Base-by-base conservation (phyloP, 2,888 invertebrate genomes). In the Campoplex nolae region DNA sequence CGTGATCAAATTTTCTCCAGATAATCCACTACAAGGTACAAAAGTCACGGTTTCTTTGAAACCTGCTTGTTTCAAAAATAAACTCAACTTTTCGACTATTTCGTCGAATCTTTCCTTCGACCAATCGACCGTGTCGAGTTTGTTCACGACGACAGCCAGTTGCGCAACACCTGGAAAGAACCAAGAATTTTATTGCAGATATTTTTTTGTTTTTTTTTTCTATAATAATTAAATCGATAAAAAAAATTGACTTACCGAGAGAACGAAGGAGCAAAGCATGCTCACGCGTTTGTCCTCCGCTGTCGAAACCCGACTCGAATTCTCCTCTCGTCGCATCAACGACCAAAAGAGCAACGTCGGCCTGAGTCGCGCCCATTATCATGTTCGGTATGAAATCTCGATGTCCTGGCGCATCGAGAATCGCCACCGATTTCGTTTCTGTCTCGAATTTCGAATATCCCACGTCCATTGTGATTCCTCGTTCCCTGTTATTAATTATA, bases 301-400 rank as follows among this genome's bases (percentile, higher is more conserved):
- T 97, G 92, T 99, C 99, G 95, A 99, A 99, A 1, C 99, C 99
- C 65, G 99, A 98, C 95, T 99, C 99, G 95, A 99, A 99, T 95
- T 99, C 99, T 38, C 99, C 99, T 90, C 97, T 96, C 0, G 98
- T 98, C 0, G 99, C 98, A 95, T 99, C 99, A 0, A 99, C 98
- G 0, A 99, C 99, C 35, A 99, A 95, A 51, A 99, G 95, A 18
- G 99, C 99, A 0, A 98, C 99, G 95, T 99, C 99, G 2, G 99
- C 99, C 95, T 99, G 99, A 0, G 99, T 98, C 2, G 99, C 99
- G 23, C 99, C 99, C 18, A 98, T 98, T 90, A 99, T 99, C 99
- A 99, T 99, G 92, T 99, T 99, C 2, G 99, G 99, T 93, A 99
- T 99, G 93, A 99, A 99, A 94, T 99, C 99, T 94, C 98, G 99